Evolutionary conservation across 2,888 invertebrate species (phyloP).

Genomic region (Diogma glabrata): DNA sequence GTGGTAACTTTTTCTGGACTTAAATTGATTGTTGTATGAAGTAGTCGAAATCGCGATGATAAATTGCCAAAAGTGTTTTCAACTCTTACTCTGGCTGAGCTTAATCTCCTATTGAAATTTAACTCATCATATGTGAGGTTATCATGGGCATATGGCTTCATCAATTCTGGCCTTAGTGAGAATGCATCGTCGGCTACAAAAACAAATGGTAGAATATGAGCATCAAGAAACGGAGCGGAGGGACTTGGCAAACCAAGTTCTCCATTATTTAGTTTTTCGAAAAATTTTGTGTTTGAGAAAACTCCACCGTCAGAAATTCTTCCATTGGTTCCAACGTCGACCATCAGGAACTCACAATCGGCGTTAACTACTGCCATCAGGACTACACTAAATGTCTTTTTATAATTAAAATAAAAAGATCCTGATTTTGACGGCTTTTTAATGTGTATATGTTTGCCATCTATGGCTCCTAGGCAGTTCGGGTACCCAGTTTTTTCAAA

Average conservation of each 20-base stretch:
- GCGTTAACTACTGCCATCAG: not conserved
- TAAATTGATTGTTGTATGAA: not conserved
- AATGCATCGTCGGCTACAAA: constrained; percentile 1
- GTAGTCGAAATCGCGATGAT: not conserved
- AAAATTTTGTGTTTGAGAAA: constrained; percentile 2
- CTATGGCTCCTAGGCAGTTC: not conserved
- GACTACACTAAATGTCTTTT: not conserved
- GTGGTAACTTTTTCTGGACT: not conserved
- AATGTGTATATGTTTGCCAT: not conserved
- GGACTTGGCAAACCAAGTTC: not conserved
- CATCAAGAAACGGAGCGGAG: constrained; percentile 4
- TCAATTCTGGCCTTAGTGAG: not conserved
- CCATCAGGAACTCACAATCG: not conserved
- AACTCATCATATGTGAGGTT: no score
- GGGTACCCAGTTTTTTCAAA: constrained; percentile 4
- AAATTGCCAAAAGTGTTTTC: not conserved
- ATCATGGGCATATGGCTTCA: not conserved
- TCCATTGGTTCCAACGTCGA: no score
- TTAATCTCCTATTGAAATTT: not conserved
- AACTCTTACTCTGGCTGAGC: constrained; percentile 5
- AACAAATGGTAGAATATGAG: constrained; percentile 2
- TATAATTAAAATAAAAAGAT: constrained; percentile 1
- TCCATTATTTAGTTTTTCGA: not conserved
- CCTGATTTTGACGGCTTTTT: not conserved
- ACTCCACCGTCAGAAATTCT: not conserved